A percentile compares a stretch with the other conserved stretches of the same genome.
Conservation (phyloP, 2,888 invertebrate species). For the Orthonychiurus folsomi region DNA sequence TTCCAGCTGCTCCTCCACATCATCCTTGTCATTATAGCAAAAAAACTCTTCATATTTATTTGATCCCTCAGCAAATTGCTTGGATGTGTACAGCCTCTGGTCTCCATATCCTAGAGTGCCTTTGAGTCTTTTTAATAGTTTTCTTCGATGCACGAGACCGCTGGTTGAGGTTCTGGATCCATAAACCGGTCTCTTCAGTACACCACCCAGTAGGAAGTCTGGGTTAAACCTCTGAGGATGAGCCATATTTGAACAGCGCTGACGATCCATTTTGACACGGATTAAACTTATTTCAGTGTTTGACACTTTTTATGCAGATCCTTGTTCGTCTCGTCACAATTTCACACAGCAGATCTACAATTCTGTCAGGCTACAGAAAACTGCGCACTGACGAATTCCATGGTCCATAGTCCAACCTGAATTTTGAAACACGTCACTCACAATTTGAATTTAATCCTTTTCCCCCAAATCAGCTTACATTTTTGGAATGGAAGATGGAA, state of each 20-base stretch:
- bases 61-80: constrained; percentile 43
- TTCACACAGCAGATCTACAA: no score
- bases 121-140: constrained; percentile 32
- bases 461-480: no score
- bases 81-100: constrained; percentile 28
- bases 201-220: constrained; percentile 11
- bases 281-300: no score
- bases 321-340: no score
- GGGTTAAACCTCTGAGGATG: constrained; percentile 7
- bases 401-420: no score
- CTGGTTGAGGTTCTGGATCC: constrained; percentile 22
- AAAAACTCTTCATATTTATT: constrained; percentile 86
- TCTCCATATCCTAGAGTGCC: constrained; percentile 34
- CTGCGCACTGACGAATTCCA: no score
- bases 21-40: constrained; percentile 77
- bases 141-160: constrained; percentile 24
- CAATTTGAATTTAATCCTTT: no score
- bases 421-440: no score
- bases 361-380: no score
- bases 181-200: constrained; percentile 25
- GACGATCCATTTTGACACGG: neutral
- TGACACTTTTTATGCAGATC: no score
- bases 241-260: constrained; percentile 9
- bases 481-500: no score
- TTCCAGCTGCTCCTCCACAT: constrained; percentile 70